Conservation (phyloP, 1,140 invertebrate genomes). For the Mizuhopecten yessoensis region DNA sequence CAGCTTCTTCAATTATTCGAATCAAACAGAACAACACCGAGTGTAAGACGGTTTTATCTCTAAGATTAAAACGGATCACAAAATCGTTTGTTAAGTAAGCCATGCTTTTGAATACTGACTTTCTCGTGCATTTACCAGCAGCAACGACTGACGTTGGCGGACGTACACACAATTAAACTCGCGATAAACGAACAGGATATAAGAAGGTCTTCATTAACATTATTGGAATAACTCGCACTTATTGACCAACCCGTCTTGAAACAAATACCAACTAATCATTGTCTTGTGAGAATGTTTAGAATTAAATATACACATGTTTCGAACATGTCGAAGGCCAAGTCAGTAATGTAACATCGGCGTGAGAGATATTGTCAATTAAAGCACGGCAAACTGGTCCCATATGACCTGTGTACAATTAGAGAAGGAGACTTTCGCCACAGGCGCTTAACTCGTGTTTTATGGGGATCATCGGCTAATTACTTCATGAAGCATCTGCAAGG, state of each 20-base stretch:
- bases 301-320: neutral
- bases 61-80: no score
- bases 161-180: constrained; percentile 34
- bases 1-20: no score
- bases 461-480: neutral
- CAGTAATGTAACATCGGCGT: neutral
- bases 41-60: no score
- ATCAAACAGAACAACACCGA: no score
- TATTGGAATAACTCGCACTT: constrained; percentile 1
- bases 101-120: neutral
- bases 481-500: neutral
- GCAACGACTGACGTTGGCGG: neutral
- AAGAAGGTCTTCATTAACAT: neutral
- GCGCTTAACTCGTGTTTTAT: neutral
- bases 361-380: neutral
- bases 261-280: neutral
- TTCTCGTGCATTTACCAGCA: neutral
- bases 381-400: neutral
- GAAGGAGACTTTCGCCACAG: neutral
- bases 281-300: constrained; percentile 33
- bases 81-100: neutral
- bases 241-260: neutral
- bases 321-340: neutral
- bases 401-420: neutral
- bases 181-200: neutral